Conservation (phyloP, 2,888 invertebrate genomes). For the Acronicta alni region DNA sequence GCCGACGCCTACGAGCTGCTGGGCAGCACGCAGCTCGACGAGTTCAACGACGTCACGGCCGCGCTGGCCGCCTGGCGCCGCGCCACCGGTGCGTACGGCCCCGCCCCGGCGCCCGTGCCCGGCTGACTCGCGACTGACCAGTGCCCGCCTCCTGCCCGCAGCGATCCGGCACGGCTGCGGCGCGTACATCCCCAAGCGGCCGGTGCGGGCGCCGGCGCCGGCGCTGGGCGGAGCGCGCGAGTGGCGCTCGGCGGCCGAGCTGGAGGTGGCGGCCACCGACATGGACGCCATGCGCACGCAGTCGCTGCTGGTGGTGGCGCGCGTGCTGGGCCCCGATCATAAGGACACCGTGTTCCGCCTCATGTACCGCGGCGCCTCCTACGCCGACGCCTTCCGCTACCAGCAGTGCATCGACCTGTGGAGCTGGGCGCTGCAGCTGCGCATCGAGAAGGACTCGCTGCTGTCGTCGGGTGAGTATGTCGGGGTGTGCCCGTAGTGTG, state of each 20-base stretch:
- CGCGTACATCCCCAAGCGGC: constrained; percentile 72
- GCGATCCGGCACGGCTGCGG: constrained; percentile 57
- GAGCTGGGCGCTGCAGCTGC: constrained; percentile 94
- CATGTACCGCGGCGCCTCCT: constrained; percentile 93
- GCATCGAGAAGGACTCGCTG: constrained; percentile 94
- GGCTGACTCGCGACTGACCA: constrained; percentile 91
- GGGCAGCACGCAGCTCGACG: constrained; percentile 95
- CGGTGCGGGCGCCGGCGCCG: constrained; percentile 87
- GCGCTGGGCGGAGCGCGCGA: constrained; percentile 90
- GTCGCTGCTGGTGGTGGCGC: constrained; percentile 95
- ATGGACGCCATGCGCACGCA: constrained; percentile 96
- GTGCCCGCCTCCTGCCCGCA: constrained; percentile 26
- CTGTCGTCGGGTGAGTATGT: constrained; percentile 71
- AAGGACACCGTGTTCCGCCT: constrained; percentile 95
- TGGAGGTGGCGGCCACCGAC: constrained; percentile 93
- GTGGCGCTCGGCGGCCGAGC: constrained; percentile 92
- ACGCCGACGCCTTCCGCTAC: constrained; percentile 92
- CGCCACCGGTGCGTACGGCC: constrained; percentile 79
- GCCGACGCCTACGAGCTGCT: constrained; percentile 97
- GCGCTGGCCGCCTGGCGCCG: constrained; percentile 94
- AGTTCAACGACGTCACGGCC: constrained; percentile 93
- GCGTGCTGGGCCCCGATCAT: constrained; percentile 95
- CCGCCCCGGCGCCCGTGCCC: constrained; percentile 93
- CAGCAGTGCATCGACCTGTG: constrained; percentile 96
- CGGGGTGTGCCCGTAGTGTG: too few relatives aligned